Base-by-base conservation (phyloP, 2,113 vertebrate species). In the Prietella phreatophila region DNA sequence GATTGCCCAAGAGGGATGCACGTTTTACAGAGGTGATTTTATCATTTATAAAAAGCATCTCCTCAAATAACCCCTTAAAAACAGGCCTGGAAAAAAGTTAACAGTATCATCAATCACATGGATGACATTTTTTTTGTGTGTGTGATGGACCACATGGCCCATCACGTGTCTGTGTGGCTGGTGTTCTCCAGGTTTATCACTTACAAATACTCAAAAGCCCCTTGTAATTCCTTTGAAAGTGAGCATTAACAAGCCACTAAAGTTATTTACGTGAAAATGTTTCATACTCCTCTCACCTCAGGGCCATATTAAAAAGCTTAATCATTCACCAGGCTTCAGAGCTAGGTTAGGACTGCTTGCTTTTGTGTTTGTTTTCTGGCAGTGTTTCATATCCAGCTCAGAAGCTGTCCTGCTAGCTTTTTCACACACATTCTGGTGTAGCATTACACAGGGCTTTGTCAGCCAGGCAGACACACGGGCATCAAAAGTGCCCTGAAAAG, bases 161-260 rank as follows among this genome's bases (percentile, higher is more conserved):
- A 30, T 88, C 65, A 65, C 61, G 47, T 90, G 60, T 86, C 84
- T 80, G 22, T 75, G 30, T 86, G 60, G 89, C 82, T 71, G 60
- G 67, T 78, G 85, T 88, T 82, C 67, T 22, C 82, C 58, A 67
- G 56, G 56, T 47, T 50, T 67, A 86, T 83, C 53, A 30, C 71
- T 78, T 83, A 71, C 22, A 27, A 69, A 56, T 50, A 10, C 47
- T 87, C 83, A 89, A 89, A 90, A 87, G 82, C 69, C 83, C 53
- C 42, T 75, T 60, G 53, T 73, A 80, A 73, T 36, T 75, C 69
- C 71, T 86, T 86, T 84, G 47, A 84, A 87, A 88, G 86, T 6
- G 27, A 87, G 17, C 76, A 78, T 78, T 89, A 82, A 87, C 79
- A 10, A 82, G 27, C 53, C 81, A 84, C 60, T 63, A 63, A 81